Evolutionary conservation across 2,797 vertebrate genomes (phyloP).

Genomic region (Columba guinea): DNA sequence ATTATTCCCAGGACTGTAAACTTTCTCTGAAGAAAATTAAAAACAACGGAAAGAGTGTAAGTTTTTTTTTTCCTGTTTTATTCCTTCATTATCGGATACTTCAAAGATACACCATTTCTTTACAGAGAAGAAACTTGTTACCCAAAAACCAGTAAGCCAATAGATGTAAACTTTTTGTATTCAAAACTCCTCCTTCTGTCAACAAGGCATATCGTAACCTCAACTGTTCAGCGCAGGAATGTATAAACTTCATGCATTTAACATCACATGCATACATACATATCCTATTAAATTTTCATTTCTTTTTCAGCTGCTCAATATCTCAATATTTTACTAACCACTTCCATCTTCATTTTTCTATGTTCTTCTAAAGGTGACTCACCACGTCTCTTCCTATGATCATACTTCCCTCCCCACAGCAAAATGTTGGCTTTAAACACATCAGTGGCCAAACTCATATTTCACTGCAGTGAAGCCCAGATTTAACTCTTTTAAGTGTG

Average conservation of each 20-base stretch:
- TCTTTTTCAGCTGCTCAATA: neutral
- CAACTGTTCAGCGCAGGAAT: neutral
- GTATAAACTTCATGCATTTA: neutral
- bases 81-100: neutral
- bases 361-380: conserved; percentile 1
- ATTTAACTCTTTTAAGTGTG: neutral
- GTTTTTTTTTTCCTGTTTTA: neutral
- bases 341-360: neutral
- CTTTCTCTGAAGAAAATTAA: conserved; percentile 8
- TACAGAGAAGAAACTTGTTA: neutral
- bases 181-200: neutral
- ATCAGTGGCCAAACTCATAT: neutral
- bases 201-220: neutral
- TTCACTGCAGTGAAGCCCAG: neutral
- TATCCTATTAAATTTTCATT: neutral
- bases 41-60: neutral
- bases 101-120: neutral
- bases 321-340: neutral
- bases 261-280: neutral
- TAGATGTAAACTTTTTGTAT: neutral
- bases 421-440: neutral
- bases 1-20: conserved; percentile 13
- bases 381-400: neutral
- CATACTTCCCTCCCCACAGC: neutral
- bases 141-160: neutral